Conservation (phyloP, 2,113 vertebrate genomes). For the Bos javanicus region DNA sequence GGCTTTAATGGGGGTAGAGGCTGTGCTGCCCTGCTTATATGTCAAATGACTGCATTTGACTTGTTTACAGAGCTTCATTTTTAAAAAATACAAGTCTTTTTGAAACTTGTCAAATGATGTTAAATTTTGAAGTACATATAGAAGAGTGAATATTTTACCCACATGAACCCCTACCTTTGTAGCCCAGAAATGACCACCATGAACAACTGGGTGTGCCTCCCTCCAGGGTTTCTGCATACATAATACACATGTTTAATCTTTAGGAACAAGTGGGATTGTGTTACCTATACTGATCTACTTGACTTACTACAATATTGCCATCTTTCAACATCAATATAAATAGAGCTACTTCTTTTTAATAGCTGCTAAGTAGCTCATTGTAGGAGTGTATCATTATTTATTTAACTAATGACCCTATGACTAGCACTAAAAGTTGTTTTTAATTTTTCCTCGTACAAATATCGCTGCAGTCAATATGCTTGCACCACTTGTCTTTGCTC, state of each 20-base stretch:
- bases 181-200: background rate
- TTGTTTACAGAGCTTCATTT: background rate
- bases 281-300: background rate
- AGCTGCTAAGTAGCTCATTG: background rate
- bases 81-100: background rate
- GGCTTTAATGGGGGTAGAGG: background rate
- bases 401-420: background rate
- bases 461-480: background rate
- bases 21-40: background rate
- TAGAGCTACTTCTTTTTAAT: background rate
- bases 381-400: background rate
- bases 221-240: background rate
- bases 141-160: background rate
- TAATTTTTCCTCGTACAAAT: background rate
- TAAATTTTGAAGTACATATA: background rate
- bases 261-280: background rate
- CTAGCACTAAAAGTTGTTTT: background rate
- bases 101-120: background rate
- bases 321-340: background rate
- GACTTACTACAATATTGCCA: background rate
- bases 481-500: background rate
- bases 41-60: background rate
- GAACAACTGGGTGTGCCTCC: accelerated
- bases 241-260: background rate
- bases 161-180: background rate